Conservation (phyloP, 2,888 invertebrate genomes). For the Sphecodes monilicornis region DNA sequence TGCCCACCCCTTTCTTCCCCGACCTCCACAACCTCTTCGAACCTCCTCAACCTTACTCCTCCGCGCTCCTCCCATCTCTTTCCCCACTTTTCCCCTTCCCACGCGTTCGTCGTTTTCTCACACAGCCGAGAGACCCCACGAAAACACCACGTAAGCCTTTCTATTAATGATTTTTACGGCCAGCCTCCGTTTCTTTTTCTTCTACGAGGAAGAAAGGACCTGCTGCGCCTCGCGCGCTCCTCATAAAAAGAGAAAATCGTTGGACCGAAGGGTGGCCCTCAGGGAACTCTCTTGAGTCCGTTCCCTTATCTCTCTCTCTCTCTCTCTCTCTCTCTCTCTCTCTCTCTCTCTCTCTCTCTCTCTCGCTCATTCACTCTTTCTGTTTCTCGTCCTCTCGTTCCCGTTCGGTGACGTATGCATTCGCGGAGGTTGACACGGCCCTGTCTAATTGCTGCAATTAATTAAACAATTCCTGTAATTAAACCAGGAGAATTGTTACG, state of each 20-base stretch:
- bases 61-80: conserved; percentile 4
- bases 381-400: not conserved
- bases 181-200: conserved; percentile 65
- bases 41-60: conserved; percentile 4
- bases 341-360: not conserved
- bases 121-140: conserved; percentile 46
- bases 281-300: not conserved
- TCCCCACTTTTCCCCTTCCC: too few species aligned
- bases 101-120: conserved; percentile 56
- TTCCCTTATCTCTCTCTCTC: not conserved
- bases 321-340: not conserved
- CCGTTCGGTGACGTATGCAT: conserved; percentile 58
- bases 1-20: conserved; percentile 51
- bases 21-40: conserved; percentile 19
- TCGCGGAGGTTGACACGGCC: conserved; percentile 59
- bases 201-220: conserved; percentile 63
- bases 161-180: conserved; percentile 78
- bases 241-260: conserved; percentile 31
- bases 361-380: too few species aligned
- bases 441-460: conserved; percentile 73
- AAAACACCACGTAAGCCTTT: conserved; percentile 71
- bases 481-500: conserved; percentile 50
- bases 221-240: conserved; percentile 34
- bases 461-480: conserved; percentile 74
- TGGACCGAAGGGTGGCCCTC: not conserved